Conservation (phyloP, 30 jellyfish, hydroid and myxozoan species). For the Rhopilema esculentum region DNA sequence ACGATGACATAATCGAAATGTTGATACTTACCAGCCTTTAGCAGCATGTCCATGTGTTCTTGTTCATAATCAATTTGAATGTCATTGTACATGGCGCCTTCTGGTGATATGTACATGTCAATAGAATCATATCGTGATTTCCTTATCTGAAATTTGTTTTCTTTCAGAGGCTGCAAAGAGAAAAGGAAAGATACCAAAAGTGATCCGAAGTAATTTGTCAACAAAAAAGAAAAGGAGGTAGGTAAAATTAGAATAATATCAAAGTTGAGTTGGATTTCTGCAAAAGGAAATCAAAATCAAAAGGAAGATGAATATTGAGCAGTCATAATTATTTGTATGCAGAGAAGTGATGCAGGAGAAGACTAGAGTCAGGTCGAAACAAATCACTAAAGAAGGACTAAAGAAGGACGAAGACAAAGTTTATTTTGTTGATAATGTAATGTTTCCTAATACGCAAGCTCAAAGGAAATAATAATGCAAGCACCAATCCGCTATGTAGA, state of each 20-base stretch:
- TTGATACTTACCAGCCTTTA: slow-evolving; percentile 81
- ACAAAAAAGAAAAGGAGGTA: too few species aligned
- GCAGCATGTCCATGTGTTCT: slow-evolving; percentile 86
- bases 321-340: background rate
- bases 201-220: background rate
- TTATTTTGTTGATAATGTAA: too few species aligned
- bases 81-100: slow-evolving; percentile 93
- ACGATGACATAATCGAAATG: background rate
- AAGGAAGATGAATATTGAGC: background rate
- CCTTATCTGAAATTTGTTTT: slow-evolving; percentile 62
- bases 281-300: too few species aligned
- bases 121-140: slow-evolving; percentile 93
- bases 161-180: slow-evolving; percentile 81
- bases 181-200: background rate
- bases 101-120: slow-evolving; percentile 94
- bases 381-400: too few species aligned
- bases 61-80: slow-evolving; percentile 75
- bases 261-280: too few species aligned
- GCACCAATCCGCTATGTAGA: too few species aligned
- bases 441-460: too few species aligned
- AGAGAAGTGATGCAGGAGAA: too few species aligned
- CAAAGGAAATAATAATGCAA: too few species aligned
- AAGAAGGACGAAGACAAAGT: too few species aligned
- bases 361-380: too few species aligned
- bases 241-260: too few species aligned